Percentiles rank a stretch among this genome's conserved stretches.
Evolutionary conservation across 2,797 vertebrate species (phyloP).

Genomic region (Acanthopagrus latus): DNA sequence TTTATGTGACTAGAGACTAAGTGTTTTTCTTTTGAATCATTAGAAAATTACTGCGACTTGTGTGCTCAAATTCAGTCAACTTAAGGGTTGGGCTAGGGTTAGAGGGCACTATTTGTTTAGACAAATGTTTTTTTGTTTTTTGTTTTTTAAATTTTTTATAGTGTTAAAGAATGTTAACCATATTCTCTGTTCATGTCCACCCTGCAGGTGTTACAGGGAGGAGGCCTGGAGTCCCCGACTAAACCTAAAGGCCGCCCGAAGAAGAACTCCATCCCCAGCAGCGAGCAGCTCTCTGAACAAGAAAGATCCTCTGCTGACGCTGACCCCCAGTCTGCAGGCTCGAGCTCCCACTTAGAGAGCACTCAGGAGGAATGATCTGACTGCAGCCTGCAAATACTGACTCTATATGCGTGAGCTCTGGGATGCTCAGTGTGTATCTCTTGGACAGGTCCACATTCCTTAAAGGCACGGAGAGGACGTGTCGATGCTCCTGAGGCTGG

Average conservation of each 20-base stretch:
- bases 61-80: too few relatives aligned
- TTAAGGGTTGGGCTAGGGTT: too few relatives aligned
- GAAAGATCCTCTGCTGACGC: conserved; percentile 87
- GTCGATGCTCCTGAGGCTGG: conserved; percentile 44
- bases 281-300: conserved; percentile 95
- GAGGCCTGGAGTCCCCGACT: conserved; percentile 96
- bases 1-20: too few relatives aligned
- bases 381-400: not conserved
- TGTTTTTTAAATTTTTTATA: too few relatives aligned
- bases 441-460: conserved; percentile 26
- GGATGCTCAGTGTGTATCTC: conserved; percentile 26
- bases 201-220: conserved; percentile 94
- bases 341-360: conserved; percentile 83
- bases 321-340: conserved; percentile 86
- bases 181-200: conserved; percentile 1
- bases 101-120: too few relatives aligned
- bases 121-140: too few relatives aligned
- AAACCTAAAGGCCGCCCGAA: conserved; percentile 98
- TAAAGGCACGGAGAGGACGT: conserved; percentile 10
- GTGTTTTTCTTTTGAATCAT: too few relatives aligned
- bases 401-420: conserved; percentile 14
- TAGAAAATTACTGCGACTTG: too few relatives aligned
- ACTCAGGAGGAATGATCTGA: conserved; percentile 89
- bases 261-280: conserved; percentile 98
- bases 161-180: not conserved